Evolutionary conservation across 2,888 invertebrate species (phyloP).

Genomic region (Athalia rosae): DNA sequence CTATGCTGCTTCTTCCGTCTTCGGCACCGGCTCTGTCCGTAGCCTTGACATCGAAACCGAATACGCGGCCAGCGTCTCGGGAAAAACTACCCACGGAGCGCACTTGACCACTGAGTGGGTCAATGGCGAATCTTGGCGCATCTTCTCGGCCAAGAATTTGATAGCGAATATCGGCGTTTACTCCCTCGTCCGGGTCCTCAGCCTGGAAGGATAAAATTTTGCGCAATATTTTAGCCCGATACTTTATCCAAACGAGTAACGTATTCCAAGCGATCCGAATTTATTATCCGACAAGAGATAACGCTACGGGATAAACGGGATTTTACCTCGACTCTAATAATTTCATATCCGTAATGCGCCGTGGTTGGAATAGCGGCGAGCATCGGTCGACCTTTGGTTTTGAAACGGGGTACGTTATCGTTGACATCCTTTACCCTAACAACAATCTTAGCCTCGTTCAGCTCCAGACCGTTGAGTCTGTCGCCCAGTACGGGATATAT

Average conservation of each 20-base stretch:
- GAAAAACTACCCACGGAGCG: conserved; percentile 82
- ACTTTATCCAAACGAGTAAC: neutral
- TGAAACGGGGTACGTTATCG: conserved; percentile 88
- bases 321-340: conserved; percentile 84
- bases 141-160: conserved; percentile 85
- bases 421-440: conserved; percentile 87
- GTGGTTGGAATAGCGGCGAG: conserved; percentile 89
- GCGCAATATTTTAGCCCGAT: neutral
- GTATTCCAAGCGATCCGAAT: neutral
- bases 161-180: conserved; percentile 87
- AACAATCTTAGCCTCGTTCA: conserved; percentile 87
- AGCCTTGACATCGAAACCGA: conserved; percentile 91
- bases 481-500: conserved; percentile 86
- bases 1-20: conserved; percentile 88
- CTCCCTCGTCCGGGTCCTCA: conserved; percentile 83
- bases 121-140: conserved; percentile 85
- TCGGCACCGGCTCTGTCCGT: conserved; percentile 88
- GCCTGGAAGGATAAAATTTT: conserved; percentile 75
- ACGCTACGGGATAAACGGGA: conserved; percentile 43
- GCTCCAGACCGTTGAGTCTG: conserved; percentile 80
- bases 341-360: conserved; percentile 88
- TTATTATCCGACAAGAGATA: neutral
- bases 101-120: conserved; percentile 85
- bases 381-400: conserved; percentile 84
- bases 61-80: conserved; percentile 84